phyloP scores from a whole-genome alignment of 2,797 vertebrate genomes.

The Peromyscus aztecus region DNA sequence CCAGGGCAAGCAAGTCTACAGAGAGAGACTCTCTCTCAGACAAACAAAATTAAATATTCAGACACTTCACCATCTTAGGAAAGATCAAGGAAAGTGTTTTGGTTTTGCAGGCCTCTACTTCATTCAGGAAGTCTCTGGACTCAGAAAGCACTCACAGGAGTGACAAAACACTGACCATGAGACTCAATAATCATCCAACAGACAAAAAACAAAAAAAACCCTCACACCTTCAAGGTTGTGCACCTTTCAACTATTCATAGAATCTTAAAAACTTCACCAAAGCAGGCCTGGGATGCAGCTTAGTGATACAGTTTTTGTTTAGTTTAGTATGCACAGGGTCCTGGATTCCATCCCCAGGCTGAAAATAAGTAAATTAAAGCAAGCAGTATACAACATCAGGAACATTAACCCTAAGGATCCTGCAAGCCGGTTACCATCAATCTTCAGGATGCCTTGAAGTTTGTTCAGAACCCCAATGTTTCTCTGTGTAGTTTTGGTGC shows the following conservation, averaged over 20 bases:
- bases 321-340: neutral
- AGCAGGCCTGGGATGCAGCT: neutral
- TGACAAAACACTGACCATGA: neutral
- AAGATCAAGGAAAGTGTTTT: neutral
- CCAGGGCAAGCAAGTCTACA: neutral
- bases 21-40: neutral
- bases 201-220: neutral
- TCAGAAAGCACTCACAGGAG: neutral
- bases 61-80: neutral
- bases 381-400: neutral
- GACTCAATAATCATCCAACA: neutral
- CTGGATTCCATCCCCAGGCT: too few relatives aligned
- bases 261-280: conserved; percentile 16
- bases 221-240: neutral
- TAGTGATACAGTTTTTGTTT: neutral
- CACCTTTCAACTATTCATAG: neutral
- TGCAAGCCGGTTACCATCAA: neutral
- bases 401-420: neutral
- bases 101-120: neutral
- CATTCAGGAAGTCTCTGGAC: conserved; percentile 25
- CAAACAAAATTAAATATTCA: neutral
- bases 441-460: neutral
- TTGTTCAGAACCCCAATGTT: neutral
- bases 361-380: neutral
- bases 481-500: too few relatives aligned